These are phyloP conservation scores for Rallus crepitans DNA, from an alignment of 2,797 vertebrate species.

Conservation along the genomic window DNA sequence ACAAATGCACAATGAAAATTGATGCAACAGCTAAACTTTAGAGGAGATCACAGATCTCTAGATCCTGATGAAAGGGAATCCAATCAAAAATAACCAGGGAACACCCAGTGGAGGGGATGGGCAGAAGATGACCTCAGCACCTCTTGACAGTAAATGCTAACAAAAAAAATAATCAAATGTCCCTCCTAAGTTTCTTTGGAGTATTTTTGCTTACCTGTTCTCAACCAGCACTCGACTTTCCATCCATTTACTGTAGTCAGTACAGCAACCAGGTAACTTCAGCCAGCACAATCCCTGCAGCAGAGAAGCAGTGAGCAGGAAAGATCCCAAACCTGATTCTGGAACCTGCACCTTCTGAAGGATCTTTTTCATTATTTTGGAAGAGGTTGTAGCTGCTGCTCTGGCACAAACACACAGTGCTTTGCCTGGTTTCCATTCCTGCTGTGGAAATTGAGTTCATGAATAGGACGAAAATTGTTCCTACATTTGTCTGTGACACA, in stretches of 20 bases:
- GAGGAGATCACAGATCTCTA: constrained; percentile 27
- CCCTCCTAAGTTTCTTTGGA: not conserved
- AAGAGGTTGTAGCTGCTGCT: not conserved
- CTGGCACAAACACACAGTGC: not conserved
- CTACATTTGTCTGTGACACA: not conserved
- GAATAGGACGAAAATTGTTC: not conserved
- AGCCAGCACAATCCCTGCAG: not conserved
- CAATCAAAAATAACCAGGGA: constrained; percentile 1
- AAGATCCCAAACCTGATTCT: not conserved
- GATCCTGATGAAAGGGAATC: constrained; percentile 10
- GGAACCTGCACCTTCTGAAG: not conserved
- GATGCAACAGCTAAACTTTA: constrained; percentile 9
- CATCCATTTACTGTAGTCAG: not conserved
- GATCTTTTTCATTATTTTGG: not conserved
- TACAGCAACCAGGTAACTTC: not conserved
- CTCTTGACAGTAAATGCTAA: not conserved
- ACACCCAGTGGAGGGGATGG: not conserved
- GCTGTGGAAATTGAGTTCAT: not conserved
- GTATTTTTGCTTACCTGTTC: not conserved
- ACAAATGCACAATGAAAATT: not conserved
- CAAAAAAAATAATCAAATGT: not conserved
- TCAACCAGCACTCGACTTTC: not conserved
- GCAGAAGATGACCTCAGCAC: not conserved
- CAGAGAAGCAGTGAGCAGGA: not conserved
- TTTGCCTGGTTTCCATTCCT: not conserved